Conservation (phyloP, 2,888 invertebrate species). For the Aleiodes testaceus region DNA sequence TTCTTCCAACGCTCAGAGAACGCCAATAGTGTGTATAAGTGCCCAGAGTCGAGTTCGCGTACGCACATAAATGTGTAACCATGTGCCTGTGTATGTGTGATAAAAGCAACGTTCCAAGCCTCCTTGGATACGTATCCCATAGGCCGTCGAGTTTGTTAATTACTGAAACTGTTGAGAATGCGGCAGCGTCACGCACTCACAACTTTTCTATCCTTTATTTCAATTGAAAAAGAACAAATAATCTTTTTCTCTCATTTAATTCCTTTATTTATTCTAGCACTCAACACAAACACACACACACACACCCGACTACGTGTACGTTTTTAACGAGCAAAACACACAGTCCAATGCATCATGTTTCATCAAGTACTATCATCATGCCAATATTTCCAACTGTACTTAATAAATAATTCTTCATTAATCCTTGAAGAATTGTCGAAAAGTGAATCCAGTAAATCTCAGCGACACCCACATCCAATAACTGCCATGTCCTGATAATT, state of each 20-base stretch:
- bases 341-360: too few relatives aligned
- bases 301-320: background rate
- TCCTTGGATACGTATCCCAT: conserved; percentile 25
- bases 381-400: too few relatives aligned
- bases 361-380: too few relatives aligned
- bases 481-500: conserved; percentile 99
- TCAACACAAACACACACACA: too few relatives aligned
- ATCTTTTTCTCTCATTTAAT: background rate
- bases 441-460: conserved; percentile 62
- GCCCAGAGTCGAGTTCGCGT: conserved; percentile 21
- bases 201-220: conserved; percentile 36
- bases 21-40: conserved; percentile 20
- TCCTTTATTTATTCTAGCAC: conserved; percentile 4
- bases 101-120: conserved; percentile 9
- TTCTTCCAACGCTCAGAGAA: conserved; percentile 16
- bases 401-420: background rate
- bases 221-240: conserved; percentile 2
- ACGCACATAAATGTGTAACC: conserved; percentile 3
- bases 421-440: background rate
- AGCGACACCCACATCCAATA: conserved; percentile 98
- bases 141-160: conserved; percentile 55
- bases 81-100: background rate
- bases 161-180: conserved; percentile 58
- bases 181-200: conserved; percentile 53
- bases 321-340: conserved; percentile 13